Base-by-base conservation (phyloP, 2,797 vertebrate genomes). In the Thripadectes ignobilis region DNA sequence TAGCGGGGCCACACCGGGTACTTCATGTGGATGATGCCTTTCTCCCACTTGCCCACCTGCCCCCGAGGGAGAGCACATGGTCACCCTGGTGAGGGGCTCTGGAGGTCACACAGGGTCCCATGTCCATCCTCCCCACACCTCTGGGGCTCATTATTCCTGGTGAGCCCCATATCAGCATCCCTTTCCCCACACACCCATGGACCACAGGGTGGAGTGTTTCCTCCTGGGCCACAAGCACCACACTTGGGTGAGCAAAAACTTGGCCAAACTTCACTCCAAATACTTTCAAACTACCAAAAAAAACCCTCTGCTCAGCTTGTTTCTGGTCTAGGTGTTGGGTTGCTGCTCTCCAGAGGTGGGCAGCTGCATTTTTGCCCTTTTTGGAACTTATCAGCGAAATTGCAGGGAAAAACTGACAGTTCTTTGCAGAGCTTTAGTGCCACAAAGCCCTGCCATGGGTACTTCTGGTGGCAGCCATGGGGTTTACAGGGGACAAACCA, bases 1-100 rank as follows among this genome's bases (percentile, higher is more conserved):
- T 99, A 99, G 27, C 99, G 98, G 49, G 99, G 99, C 99, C 99
- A 99, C 45, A 99, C 99, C 0, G 99, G 99, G 95, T 99, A 99
- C 77, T 99, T 99, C 95, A 99, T 99, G 95, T 99, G 98, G 75
- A 99, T 98, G 97, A 99, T 98, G 30, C 99, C 99, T 34, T 97
- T 98, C 54, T 99, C 98, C 86, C 98, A 99, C 29, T 98, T 99
- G 19, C 99, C 99, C 92, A 99, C 99, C 99, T 99, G 97, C n/a
- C 77, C 39, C 9, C 43, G 4, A 85, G 21, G 17, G 19, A 95
- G 41, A 96, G 20, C 4, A 1, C 32, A 22, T 1, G 0, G 43
- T 94, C 82, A 94, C 36, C n/a, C 29, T 4, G 1, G 68, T 0
- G 0, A 49, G 27, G 46, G 55, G 34, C 55, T 78, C 41, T 62